A percentile compares a stretch with the other conserved stretches of the same genome.
phyloP scores from a whole-genome alignment of 2,797 vertebrate species.

The Smutsia gigantea region DNA sequence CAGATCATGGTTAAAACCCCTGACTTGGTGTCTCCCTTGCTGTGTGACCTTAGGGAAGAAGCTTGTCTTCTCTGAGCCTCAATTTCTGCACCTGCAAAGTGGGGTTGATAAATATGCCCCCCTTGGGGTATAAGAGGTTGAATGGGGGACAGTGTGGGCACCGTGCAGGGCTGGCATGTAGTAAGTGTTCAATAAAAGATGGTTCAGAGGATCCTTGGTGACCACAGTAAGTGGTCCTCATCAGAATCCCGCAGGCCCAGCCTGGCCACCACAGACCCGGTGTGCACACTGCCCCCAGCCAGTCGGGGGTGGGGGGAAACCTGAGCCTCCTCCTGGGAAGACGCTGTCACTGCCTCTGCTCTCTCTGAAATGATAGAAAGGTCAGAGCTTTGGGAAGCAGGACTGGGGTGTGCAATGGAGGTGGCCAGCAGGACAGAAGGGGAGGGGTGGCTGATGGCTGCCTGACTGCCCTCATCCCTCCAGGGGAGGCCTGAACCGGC shows the following conservation, averaged over 20 bases:
- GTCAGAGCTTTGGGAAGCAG: constrained; percentile 72
- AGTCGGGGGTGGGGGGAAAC: constrained; percentile 67
- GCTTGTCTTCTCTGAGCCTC: constrained; percentile 5
- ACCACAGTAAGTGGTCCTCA: neutral
- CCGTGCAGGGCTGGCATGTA: neutral
- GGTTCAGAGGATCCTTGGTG: accelerated
- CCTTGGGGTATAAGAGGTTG: neutral
- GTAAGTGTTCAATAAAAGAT: constrained; percentile 57
- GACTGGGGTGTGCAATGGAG: neutral
- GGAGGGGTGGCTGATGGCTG: neutral
- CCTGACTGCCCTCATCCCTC: neutral
- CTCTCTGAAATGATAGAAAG: constrained; percentile 77
- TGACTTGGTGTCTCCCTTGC: neutral
- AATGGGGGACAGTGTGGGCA: neutral
- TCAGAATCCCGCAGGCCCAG: neutral
- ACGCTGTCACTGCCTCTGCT: neutral
- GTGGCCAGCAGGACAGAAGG: neutral
- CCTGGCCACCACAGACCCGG: neutral
- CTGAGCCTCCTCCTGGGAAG: constrained; percentile 69
- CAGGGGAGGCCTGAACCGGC: neutral
- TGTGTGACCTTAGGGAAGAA: neutral
- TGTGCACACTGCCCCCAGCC: neutral
- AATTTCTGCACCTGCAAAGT: neutral
- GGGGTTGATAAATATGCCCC: neutral
- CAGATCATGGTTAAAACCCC: neutral